phyloP scores from a whole-genome alignment of 1,140 invertebrate species.

The Drosophila serrata region DNA sequence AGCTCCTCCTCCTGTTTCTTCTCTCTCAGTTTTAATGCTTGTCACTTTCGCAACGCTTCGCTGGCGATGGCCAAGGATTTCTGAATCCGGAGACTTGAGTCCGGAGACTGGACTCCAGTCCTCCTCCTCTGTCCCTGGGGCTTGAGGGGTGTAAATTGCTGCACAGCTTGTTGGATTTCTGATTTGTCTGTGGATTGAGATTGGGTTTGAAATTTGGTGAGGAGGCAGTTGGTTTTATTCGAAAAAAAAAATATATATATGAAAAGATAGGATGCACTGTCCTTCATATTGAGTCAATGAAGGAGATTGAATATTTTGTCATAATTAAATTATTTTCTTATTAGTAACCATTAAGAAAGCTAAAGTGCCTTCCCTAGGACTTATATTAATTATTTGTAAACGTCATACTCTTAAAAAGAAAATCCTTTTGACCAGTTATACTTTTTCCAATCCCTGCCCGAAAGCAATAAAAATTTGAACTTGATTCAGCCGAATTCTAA shows the following conservation, averaged over 20 bases:
- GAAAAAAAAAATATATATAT: not conserved
- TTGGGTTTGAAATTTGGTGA: not conserved
- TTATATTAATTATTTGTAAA: not conserved
- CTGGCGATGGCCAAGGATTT: slow-evolving; percentile 54
- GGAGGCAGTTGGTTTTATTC: not conserved
- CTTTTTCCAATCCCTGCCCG: not conserved
- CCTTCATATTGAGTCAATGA: not conserved
- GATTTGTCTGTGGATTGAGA: slow-evolving; percentile 55
- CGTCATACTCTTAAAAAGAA: too few relatives aligned
- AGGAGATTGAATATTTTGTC: too few relatives aligned
- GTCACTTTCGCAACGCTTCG: slow-evolving; percentile 58
- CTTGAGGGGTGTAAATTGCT: slow-evolving; percentile 54
- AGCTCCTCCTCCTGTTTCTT: slow-evolving; percentile 8
- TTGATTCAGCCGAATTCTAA: slow-evolving; percentile 1
- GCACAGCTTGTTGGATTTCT: slow-evolving; percentile 76
- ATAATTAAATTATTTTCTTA: not conserved
- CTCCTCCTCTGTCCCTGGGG: not conserved
- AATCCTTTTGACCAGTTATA: not conserved
- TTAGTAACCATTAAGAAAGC: too few relatives aligned
- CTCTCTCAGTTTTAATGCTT: slow-evolving; percentile 34
- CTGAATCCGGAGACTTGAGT: not conserved
- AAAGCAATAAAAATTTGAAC: slow-evolving; percentile 22
- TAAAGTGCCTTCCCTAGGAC: not conserved
- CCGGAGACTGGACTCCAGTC: not conserved
- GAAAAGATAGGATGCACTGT: not conserved